Percentiles rank a stretch among this genome's conserved stretches.
phyloP scores from a whole-genome alignment of 2,113 vertebrate species.

The Rostratula benghalensis region DNA sequence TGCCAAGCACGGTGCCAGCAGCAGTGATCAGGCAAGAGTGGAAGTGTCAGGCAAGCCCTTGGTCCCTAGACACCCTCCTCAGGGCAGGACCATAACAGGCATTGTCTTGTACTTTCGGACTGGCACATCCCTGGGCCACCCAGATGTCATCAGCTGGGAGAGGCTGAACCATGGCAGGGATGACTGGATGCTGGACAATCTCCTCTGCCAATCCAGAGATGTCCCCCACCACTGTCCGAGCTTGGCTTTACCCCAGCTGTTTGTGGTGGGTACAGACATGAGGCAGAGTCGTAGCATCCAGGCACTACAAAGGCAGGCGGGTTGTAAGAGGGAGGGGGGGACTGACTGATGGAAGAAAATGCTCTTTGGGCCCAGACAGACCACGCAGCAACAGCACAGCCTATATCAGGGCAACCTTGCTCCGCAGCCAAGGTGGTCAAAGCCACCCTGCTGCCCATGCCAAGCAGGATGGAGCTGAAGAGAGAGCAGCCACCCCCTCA shows the following conservation, averaged over 20 bases:
- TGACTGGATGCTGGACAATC: background rate
- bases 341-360: background rate
- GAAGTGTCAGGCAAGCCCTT: background rate
- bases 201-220: background rate
- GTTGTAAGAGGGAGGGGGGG: background rate
- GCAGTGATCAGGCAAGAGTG: background rate
- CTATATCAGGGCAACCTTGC: background rate
- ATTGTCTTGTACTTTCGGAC: background rate
- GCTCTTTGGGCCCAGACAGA: background rate
- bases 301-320: background rate
- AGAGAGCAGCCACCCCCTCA: background rate
- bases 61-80: background rate
- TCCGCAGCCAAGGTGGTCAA: background rate
- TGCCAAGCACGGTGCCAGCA: background rate
- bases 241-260: background rate
- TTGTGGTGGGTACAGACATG: background rate
- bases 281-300: background rate
- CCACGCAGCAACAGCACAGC: background rate
- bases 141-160: constrained; percentile 5
- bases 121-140: constrained; percentile 18
- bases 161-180: background rate
- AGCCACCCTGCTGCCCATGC: background rate
- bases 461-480: background rate
- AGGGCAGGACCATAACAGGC: background rate
- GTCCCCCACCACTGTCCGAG: background rate